Evolutionary conservation across 2,113 vertebrate species (phyloP).

Genomic region (Lagopus leucura): DNA sequence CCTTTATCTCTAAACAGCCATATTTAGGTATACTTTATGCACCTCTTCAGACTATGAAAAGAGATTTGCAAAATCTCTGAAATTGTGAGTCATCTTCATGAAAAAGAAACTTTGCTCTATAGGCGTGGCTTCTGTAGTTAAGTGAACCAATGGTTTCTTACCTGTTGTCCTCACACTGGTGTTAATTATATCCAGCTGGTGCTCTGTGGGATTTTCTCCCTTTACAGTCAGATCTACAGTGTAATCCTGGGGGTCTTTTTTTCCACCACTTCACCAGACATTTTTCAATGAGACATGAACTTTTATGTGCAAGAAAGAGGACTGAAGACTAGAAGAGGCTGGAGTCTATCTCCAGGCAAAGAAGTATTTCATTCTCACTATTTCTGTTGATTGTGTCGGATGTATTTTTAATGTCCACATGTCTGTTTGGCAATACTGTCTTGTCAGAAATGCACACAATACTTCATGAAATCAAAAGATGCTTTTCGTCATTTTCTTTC

Average conservation of each 20-base stretch:
- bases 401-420: neutral
- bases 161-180: neutral
- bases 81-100: neutral
- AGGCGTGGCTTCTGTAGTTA: neutral
- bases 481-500: neutral
- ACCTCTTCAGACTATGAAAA: neutral
- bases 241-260: neutral
- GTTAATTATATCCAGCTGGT: neutral
- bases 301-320: neutral
- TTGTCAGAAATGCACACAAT: neutral
- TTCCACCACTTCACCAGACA: neutral
- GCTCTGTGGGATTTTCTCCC: neutral
- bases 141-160: neutral
- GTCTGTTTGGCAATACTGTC: neutral
- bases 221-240: neutral
- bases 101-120: neutral
- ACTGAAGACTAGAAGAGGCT: neutral
- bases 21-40: neutral
- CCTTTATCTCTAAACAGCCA: neutral
- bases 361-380: neutral
- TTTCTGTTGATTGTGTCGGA: neutral
- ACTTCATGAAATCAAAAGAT: neutral
- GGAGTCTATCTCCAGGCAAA: fast-evolving
- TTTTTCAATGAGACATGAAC: neutral
- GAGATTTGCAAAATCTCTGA: neutral